Evolutionary conservation across 2,797 vertebrate species (phyloP).

Genomic region (Miichthys miiuy): DNA sequence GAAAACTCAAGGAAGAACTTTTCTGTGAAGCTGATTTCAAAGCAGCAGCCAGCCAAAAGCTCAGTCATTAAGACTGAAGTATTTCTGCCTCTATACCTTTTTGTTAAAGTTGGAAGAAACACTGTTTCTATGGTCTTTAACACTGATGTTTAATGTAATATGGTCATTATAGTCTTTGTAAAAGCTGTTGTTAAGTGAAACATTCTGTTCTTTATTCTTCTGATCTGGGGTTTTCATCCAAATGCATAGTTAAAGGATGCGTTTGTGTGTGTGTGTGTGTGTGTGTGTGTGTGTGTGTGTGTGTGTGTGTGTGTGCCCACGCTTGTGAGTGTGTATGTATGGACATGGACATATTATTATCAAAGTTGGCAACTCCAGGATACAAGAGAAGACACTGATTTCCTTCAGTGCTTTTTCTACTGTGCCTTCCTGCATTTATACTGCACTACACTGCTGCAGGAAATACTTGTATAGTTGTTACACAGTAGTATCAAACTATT

Average conservation of each 20-base stretch:
- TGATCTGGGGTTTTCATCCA: not conserved
- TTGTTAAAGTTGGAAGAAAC: not conserved
- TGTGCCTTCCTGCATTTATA: constrained; percentile 11
- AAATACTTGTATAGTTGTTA: constrained; percentile 14
- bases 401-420: constrained; percentile 16
- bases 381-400: constrained; percentile 4
- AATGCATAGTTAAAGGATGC: not conserved
- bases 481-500: constrained; percentile 8
- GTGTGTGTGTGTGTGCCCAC: not conserved
- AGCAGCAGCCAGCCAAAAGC: constrained; percentile 21
- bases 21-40: constrained; percentile 42
- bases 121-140: not conserved
- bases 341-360: not conserved
- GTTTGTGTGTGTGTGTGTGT: not conserved
- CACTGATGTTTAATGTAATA: constrained; percentile 8
- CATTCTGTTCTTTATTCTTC: not conserved
- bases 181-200: not conserved
- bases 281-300: not conserved
- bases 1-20: constrained; percentile 15
- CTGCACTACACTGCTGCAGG: constrained; percentile 1
- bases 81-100: constrained; percentile 9
- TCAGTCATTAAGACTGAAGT: constrained; percentile 13
- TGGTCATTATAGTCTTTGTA: not conserved
- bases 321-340: not conserved
- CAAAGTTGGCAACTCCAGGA: constrained; percentile 3